These are phyloP conservation scores for Myotis findleyi DNA, from an alignment of 2,797 vertebrate genomes.

Conservation along the genomic window DNA sequence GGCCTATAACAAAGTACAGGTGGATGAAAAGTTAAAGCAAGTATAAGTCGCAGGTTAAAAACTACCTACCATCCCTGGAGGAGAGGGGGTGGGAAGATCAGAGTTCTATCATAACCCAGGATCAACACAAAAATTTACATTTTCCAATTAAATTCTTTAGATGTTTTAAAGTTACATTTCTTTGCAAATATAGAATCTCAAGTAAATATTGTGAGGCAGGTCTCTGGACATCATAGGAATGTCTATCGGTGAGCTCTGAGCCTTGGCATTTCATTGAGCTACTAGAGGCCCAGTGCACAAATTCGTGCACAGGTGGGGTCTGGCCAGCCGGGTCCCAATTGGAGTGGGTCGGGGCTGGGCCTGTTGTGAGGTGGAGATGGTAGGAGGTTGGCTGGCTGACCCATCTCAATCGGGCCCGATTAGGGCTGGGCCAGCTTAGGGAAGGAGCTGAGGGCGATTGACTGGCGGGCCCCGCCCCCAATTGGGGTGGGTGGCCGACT, in stretches of 20 bases:
- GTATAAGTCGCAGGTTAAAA: background rate
- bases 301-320: too few relatives aligned
- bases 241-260: background rate
- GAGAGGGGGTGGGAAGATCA: background rate
- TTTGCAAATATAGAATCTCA: background rate
- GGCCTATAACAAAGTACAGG: constrained; percentile 90
- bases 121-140: background rate
- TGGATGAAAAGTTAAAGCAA: background rate
- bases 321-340: too few relatives aligned
- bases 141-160: background rate
- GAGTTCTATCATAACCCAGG: background rate
- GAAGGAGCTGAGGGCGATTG: too few relatives aligned
- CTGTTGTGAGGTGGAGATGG: too few relatives aligned
- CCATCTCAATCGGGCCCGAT: too few relatives aligned
- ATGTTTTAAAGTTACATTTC: background rate
- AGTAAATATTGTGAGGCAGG: background rate
- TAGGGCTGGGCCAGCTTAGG: too few relatives aligned
- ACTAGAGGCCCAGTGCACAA: too few relatives aligned
- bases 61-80: background rate
- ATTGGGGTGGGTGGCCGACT: too few relatives aligned
- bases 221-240: background rate
- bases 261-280: background rate
- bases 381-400: too few relatives aligned
- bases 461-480: too few relatives aligned
- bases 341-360: too few relatives aligned